Evolutionary conservation across 64 coral and sea anemone species (phyloP).

Genomic region (Stylophora pistillata): DNA sequence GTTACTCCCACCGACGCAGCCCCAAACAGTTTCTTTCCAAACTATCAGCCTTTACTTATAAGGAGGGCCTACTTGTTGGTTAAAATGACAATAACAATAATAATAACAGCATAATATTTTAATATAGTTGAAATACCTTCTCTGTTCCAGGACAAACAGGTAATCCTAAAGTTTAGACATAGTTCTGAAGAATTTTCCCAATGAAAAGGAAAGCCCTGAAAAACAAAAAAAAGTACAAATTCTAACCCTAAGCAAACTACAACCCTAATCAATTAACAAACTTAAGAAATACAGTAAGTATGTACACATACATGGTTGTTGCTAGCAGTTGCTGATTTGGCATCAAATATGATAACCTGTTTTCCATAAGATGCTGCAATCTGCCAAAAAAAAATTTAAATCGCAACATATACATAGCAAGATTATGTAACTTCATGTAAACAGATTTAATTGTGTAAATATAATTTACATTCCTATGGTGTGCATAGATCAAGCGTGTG

Average conservation of each 20-base stretch:
- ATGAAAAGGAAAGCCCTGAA: slow-evolving; percentile 95
- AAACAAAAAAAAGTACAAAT: slow-evolving; percentile 1
- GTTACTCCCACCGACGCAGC: too few species aligned
- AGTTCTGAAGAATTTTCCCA: slow-evolving; percentile 90
- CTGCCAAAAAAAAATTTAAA: slow-evolving; percentile 36
- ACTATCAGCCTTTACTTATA: too few species aligned
- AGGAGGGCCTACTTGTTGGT: neutral
- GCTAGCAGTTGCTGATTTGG: slow-evolving; percentile 59
- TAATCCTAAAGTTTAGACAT: slow-evolving; percentile 88
- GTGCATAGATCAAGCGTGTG: too few species aligned
- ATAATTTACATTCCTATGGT: too few species aligned
- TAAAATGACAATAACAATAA: neutral
- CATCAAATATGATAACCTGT: slow-evolving; percentile 79
- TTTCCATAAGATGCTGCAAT: slow-evolving; percentile 97
- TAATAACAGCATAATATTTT: neutral
- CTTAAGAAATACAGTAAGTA: neutral
- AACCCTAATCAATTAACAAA: neutral
- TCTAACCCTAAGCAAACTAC: neutral
- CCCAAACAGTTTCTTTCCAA: too few species aligned
- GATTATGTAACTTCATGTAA: too few species aligned
- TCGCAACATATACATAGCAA: too few species aligned
- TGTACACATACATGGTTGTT: slow-evolving; percentile 64
- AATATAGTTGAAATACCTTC: slow-evolving; percentile 68
- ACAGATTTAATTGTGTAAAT: too few species aligned
- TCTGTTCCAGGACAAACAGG: slow-evolving; percentile 97